Conservation (phyloP, 2,113 vertebrate species). For the Carassius gibelio region DNA sequence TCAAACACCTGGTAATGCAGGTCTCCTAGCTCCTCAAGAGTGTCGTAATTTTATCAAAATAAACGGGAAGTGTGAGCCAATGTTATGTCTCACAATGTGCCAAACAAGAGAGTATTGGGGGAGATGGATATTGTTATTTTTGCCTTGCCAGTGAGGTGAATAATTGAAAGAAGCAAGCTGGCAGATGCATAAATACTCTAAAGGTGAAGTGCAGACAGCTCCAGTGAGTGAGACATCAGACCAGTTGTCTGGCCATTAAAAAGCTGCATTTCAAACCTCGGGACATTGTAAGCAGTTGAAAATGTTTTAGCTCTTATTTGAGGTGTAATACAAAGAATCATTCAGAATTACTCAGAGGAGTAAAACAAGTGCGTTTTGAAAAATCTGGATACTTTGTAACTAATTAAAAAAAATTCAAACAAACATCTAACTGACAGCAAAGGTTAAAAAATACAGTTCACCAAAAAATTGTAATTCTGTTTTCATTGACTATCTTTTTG, state of each 20-base stretch:
- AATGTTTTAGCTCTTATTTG: background rate
- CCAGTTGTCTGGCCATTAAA: conserved; percentile 68
- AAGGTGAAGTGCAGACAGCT: conserved; percentile 73
- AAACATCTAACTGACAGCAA: background rate
- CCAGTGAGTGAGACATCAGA: conserved; percentile 66
- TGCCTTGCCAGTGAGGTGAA: conserved; percentile 68
- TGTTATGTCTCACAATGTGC: conserved; percentile 32
- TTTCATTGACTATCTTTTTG: background rate
- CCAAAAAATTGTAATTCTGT: background rate
- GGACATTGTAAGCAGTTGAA: background rate
- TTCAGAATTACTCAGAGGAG: background rate
- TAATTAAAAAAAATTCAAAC: background rate
- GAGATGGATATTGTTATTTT: conserved; percentile 45
- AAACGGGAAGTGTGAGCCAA: conserved; percentile 22
- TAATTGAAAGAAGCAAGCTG: conserved; percentile 80
- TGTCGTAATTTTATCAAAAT: conserved; percentile 14
- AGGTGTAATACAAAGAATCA: background rate
- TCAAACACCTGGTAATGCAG: conserved; percentile 24
- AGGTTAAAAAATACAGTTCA: background rate
- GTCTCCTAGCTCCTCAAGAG: background rate
- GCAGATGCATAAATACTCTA: conserved; percentile 76
- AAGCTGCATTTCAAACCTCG: conserved; percentile 54
- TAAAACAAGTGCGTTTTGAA: background rate
- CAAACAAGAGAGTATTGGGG: conserved; percentile 39
- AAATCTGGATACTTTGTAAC: background rate